Evolutionary conservation across 2,888 invertebrate genomes (phyloP).

Genomic region (Sphaerophoria rueppellii): DNA sequence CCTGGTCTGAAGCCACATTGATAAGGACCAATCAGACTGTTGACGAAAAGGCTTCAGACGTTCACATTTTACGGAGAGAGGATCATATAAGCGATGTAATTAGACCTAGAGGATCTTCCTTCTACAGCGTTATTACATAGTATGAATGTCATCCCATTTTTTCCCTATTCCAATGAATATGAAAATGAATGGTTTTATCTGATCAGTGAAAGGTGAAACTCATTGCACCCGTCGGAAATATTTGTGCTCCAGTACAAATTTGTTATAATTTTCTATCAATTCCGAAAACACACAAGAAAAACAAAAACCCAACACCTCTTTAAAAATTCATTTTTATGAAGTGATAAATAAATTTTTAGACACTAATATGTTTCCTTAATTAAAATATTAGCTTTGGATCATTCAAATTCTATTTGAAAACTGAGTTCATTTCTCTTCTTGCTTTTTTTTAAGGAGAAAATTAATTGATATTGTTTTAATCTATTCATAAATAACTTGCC

Average conservation of each 20-base stretch:
- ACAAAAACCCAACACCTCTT: not conserved
- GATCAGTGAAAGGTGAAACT: not conserved
- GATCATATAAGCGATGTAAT: no score
- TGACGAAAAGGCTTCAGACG: no score
- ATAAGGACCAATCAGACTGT: no score
- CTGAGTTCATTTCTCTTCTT: conserved; percentile 16
- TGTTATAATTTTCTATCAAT: not conserved
- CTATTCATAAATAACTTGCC: conserved; percentile 47
- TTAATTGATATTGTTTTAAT: conserved; percentile 39
- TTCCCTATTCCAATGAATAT: no score
- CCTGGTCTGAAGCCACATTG: no score
- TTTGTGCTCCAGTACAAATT: conserved; percentile 15
- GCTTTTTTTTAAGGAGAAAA: not conserved
- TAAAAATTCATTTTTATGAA: conserved; percentile 10
- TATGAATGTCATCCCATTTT: no score
- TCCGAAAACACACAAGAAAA: not conserved
- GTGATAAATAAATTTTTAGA: not conserved
- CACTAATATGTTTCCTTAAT: conserved; percentile 25
- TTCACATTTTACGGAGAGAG: no score
- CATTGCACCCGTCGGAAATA: conserved; percentile 7
- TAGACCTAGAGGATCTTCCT: no score
- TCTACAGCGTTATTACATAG: no score
- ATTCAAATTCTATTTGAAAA: conserved; percentile 14
- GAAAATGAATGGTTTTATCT: no score
- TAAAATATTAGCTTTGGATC: conserved; percentile 22